Percentiles rank a stretch among this genome's conserved stretches.
Evolutionary conservation across 1,140 invertebrate species (phyloP).

Genomic region (Sinonovacula constricta): DNA sequence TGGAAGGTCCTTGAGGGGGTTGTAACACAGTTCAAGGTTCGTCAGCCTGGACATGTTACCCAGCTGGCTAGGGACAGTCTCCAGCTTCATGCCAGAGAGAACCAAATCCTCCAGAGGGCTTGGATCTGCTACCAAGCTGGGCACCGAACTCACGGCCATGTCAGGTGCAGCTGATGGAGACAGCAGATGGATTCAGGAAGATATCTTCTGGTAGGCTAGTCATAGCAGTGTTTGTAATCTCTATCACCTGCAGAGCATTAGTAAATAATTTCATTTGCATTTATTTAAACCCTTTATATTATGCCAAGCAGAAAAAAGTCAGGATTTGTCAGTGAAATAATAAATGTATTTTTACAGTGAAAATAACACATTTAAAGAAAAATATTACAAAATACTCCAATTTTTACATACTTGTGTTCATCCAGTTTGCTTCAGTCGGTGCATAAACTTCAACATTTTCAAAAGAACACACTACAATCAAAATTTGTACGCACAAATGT

Average conservation of each 20-base stretch:
- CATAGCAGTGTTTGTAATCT: slow-evolving; percentile 50
- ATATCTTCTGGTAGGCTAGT: slow-evolving; percentile 61
- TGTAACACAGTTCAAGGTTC: slow-evolving; percentile 62
- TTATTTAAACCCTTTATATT: too few species aligned
- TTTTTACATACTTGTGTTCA: too few species aligned
- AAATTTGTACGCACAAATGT: too few species aligned
- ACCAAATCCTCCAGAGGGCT: slow-evolving; percentile 56
- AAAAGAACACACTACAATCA: too few species aligned
- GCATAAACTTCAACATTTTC: too few species aligned
- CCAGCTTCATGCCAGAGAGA: slow-evolving; percentile 56
- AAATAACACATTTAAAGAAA: too few species aligned
- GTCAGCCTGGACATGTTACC: slow-evolving; percentile 56
- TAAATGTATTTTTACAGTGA: too few species aligned
- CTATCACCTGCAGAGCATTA: slow-evolving; percentile 59
- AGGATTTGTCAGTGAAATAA: too few species aligned
- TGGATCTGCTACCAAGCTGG: slow-evolving; percentile 42
- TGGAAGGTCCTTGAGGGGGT: slow-evolving; percentile 62
- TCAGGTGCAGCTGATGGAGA: slow-evolving; percentile 45
- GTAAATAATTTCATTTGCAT: too few species aligned
- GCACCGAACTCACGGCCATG: slow-evolving; percentile 54
- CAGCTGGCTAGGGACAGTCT: slow-evolving; percentile 55
- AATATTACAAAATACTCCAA: too few species aligned
- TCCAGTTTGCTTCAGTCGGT: too few species aligned
- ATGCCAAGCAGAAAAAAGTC: too few species aligned
- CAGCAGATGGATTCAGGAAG: slow-evolving; percentile 51